phyloP scores from a whole-genome alignment of 2,797 vertebrate species.

The Cheirogaleus major region DNA sequence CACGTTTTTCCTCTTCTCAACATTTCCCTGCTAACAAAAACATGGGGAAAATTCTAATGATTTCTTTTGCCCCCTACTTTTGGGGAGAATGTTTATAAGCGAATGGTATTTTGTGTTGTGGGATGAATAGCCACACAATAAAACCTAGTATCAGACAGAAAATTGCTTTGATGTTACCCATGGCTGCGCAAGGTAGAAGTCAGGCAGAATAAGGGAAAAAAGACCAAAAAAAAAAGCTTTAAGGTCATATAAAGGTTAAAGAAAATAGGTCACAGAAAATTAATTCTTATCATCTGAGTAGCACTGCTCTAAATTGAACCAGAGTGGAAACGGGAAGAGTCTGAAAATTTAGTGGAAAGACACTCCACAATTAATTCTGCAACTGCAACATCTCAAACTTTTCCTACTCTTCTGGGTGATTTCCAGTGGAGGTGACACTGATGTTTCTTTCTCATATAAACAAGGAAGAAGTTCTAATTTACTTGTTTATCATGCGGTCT shows the following conservation, averaged over 20 bases:
- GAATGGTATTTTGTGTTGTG: conserved; percentile 76
- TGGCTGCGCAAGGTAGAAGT: conserved; percentile 76
- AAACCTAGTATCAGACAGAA: conserved; percentile 77
- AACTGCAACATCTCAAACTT: background rate
- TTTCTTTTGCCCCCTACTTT: conserved; percentile 76
- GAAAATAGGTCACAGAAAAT: conserved; percentile 86
- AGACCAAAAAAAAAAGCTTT: conserved; percentile 63
- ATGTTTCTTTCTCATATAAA: background rate
- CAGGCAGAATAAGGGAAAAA: conserved; percentile 77
- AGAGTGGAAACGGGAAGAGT: conserved; percentile 60
- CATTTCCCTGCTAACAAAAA: conserved; percentile 55
- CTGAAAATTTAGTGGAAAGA: conserved; percentile 75
- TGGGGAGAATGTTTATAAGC: conserved; percentile 72
- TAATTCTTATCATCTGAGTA: conserved; percentile 85
- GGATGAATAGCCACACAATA: conserved; percentile 78
- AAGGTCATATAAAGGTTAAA: conserved; percentile 83
- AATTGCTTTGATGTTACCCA: conserved; percentile 81
- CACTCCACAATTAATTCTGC: conserved; percentile 55
- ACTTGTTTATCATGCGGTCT: background rate
- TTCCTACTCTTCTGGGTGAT: conserved; percentile 1
- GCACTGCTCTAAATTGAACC: conserved; percentile 66
- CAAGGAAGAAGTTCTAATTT: conserved; percentile 42
- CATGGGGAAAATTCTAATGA: conserved; percentile 58
- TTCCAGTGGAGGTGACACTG: conserved; percentile 35
- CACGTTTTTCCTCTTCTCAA: conserved; percentile 45